Evolutionary conservation across 2,113 vertebrate species (phyloP), one percentile per base, ranked within the genome.

Genomic region (Parus major): DNA sequence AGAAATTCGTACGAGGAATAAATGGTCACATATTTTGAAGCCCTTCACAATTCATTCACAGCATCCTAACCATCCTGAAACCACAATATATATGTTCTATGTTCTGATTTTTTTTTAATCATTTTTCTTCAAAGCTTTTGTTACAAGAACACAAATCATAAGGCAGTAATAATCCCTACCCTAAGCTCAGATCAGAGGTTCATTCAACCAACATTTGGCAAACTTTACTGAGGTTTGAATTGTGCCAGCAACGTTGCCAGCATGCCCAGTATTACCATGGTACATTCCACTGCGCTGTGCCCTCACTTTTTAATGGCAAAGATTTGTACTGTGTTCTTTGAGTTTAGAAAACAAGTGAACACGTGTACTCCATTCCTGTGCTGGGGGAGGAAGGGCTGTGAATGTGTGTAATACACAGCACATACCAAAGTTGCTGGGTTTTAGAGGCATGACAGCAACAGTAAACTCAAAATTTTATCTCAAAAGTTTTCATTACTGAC

Each of bases 91-190:
- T 9, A 44, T 35, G 9, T 44, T 53, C 17, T 25, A 2, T 4
- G 12, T n/a, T 47, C 44, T 12, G 6, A 42, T 39, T 39, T 29
- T 33, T 71, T 8, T 14, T 1, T 19, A 60, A 19, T 27, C 0
- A 22, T 35, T 89, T 71, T 55, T 84, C 44, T 60, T 75, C 20
- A 70, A 85, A 85, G 35, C 31, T 53, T 77, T 56, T 56, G 13
- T 19, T 47, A 42, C 29, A 55, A 50, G 20, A 66, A 6, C 15
- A 71, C 27, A 65, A 53, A 41, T 16, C 2, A 3, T 19, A 68
- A 90, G 7, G 36, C 49, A 88, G 12, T 9, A 53, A 53, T 46
- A 49, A 77, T 35, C 41, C 29, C 35, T 27, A 33, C 24, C 15
- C 46, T 36, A 16, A 46, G 22, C 72, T 18, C 5, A 20, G 9